phyloP scores from a whole-genome alignment of 2,888 invertebrate genomes.

The Caenorhabditis zanzibari region DNA sequence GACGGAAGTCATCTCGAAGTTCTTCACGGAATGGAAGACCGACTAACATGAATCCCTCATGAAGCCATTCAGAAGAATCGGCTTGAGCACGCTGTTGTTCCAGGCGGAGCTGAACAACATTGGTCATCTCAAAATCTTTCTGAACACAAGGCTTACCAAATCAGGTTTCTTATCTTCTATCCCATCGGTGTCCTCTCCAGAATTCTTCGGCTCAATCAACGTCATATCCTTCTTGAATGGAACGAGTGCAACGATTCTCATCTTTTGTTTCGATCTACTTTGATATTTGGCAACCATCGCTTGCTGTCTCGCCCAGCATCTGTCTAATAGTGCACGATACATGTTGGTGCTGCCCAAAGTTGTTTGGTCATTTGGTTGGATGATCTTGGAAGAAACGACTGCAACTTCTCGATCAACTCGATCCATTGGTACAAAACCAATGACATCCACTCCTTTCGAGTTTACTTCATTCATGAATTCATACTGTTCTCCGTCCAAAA shows the following conservation, averaged over 20 bases:
- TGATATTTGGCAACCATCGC: constrained; percentile 63
- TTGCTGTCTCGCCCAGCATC: constrained; percentile 58
- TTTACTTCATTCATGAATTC: constrained; percentile 46
- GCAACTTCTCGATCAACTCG: constrained; percentile 51
- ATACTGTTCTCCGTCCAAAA: constrained; percentile 62
- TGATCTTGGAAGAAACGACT: constrained; percentile 48
- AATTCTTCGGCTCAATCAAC: constrained; percentile 18
- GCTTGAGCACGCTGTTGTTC: constrained; percentile 49
- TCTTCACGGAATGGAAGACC: constrained; percentile 66
- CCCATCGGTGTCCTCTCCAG: constrained; percentile 35
- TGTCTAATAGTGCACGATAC: constrained; percentile 65
- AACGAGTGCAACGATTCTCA: constrained; percentile 62
- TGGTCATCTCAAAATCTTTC: not conserved
- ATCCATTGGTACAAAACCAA: constrained; percentile 55
- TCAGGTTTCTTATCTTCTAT: constrained; percentile 60
- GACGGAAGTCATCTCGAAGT: constrained; percentile 43
- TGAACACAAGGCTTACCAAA: constrained; percentile 12
- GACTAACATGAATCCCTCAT: constrained; percentile 68
- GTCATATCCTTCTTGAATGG: constrained; percentile 57
- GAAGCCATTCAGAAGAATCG: constrained; percentile 62
- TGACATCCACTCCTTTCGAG: constrained; percentile 48
- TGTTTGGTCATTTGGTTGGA: constrained; percentile 63
- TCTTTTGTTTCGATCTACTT: constrained; percentile 59
- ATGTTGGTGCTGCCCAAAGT: constrained; percentile 61
- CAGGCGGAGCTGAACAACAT: constrained; percentile 8